A percentile compares a stretch with the other conserved stretches of the same genome.
Evolutionary conservation across 2,113 vertebrate genomes (phyloP).

Genomic region (Barnardius zonarius): DNA sequence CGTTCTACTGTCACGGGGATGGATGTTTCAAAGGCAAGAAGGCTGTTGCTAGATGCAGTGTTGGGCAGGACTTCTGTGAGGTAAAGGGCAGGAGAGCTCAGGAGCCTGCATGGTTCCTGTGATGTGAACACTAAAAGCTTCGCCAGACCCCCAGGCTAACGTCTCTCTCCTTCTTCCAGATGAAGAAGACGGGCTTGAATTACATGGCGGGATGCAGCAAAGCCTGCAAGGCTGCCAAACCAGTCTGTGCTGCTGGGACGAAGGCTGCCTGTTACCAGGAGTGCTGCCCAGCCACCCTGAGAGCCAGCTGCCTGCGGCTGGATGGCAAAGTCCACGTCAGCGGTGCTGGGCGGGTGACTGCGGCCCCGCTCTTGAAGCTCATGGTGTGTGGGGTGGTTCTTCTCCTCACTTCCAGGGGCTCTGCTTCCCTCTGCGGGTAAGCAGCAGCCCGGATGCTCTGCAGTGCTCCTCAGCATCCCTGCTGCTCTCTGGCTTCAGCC

Average conservation of each 20-base stretch:
- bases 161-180: slow-evolving; percentile 60
- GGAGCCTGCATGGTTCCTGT: not conserved
- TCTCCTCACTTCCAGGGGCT: not conserved
- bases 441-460: fast-evolving
- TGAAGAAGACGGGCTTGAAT: slow-evolving; percentile 63
- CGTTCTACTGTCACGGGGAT: slow-evolving; percentile 38
- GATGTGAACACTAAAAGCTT: no score
- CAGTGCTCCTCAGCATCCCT: not conserved
- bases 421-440: not conserved
- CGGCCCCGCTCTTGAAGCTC: not conserved
- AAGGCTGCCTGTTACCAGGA: slow-evolving; percentile 72
- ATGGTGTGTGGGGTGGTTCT: not conserved
- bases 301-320: slow-evolving; percentile 76
- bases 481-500: not conserved
- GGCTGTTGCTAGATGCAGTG: not conserved
- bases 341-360: not conserved
- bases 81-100: slow-evolving; percentile 28
- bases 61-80: slow-evolving; percentile 76
- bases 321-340: slow-evolving; percentile 73
- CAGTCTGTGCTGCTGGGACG: slow-evolving; percentile 20
- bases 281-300: slow-evolving; percentile 72
- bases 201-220: slow-evolving; percentile 74
- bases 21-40: slow-evolving; percentile 72
- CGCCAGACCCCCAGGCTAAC: not conserved
- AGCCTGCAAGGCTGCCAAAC: slow-evolving; percentile 63